These are phyloP conservation scores for Acanthopagrus latus DNA, from an alignment of 2,797 vertebrate species.

Conservation along the genomic window DNA sequence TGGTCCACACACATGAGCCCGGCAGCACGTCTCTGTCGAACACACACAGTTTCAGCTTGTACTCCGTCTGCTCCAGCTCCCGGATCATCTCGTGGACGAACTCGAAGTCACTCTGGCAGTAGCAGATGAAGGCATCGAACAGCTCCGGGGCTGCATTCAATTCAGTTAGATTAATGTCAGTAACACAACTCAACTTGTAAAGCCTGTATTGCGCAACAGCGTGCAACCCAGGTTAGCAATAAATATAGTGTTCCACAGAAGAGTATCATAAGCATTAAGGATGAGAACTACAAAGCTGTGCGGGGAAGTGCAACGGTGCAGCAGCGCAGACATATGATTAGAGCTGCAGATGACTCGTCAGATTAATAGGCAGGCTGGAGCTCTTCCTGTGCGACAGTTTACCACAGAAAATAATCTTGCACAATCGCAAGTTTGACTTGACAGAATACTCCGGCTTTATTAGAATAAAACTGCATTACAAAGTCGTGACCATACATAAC, in stretches of 20 bases:
- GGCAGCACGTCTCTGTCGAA: conserved; percentile 97
- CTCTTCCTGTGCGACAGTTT: neutral
- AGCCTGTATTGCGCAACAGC: neutral
- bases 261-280: neutral
- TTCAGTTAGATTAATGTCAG: neutral
- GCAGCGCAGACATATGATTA: neutral
- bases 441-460: neutral
- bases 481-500: too few relatives aligned
- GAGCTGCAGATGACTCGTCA: conserved; percentile 4
- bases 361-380: neutral
- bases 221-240: neutral
- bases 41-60: conserved; percentile 94
- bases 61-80: conserved; percentile 91
- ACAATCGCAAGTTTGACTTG: neutral
- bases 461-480: neutral
- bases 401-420: neutral
- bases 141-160: conserved; percentile 86
- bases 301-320: neutral
- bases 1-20: conserved; percentile 95
- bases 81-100: conserved; percentile 97
- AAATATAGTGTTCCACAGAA: too few relatives aligned
- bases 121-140: conserved; percentile 99
- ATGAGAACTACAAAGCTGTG: conserved; percentile 2
- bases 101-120: conserved; percentile 92
- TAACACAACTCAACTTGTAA: neutral